A percentile compares a stretch with the other conserved stretches of the same genome.
These are phyloP conservation scores for Suillia variegata DNA, from an alignment of 2,888 invertebrate species.

Conservation along the genomic window DNA sequence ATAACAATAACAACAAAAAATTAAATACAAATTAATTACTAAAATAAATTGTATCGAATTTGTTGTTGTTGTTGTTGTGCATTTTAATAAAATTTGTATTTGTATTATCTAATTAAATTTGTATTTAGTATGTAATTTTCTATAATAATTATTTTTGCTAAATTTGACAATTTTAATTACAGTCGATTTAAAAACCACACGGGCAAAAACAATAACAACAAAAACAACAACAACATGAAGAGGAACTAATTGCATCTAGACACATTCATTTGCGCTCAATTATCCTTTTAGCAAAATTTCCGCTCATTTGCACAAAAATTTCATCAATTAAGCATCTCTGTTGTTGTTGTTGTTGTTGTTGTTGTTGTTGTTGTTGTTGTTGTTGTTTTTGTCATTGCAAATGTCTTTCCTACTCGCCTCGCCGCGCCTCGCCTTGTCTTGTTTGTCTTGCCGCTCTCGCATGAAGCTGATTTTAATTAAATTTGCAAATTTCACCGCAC, in stretches of 20 bases:
- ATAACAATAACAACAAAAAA: too few species aligned
- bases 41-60: too few species aligned
- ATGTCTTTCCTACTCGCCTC: constrained; percentile 23
- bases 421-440: background rate
- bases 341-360: constrained; percentile 22
- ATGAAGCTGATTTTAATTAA: constrained; percentile 42
- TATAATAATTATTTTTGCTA: too few species aligned
- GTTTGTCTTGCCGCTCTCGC: constrained; percentile 1
- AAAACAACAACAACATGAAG: too few species aligned
- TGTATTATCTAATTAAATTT: too few species aligned
- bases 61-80: too few species aligned
- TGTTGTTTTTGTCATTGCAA: constrained; percentile 17
- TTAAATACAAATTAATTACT: too few species aligned
- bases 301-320: constrained; percentile 25
- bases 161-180: background rate
- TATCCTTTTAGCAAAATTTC: constrained; percentile 22
- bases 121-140: too few species aligned
- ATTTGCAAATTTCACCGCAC: constrained; percentile 46
- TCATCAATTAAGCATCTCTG: constrained; percentile 24
- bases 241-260: too few species aligned
- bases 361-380: constrained; percentile 14
- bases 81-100: too few species aligned
- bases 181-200: background rate
- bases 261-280: constrained; percentile 10
- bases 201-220: too few species aligned